These are phyloP conservation scores for Ooceraea biroi DNA, from an alignment of 1,140 invertebrate species.

Conservation along the genomic window DNA sequence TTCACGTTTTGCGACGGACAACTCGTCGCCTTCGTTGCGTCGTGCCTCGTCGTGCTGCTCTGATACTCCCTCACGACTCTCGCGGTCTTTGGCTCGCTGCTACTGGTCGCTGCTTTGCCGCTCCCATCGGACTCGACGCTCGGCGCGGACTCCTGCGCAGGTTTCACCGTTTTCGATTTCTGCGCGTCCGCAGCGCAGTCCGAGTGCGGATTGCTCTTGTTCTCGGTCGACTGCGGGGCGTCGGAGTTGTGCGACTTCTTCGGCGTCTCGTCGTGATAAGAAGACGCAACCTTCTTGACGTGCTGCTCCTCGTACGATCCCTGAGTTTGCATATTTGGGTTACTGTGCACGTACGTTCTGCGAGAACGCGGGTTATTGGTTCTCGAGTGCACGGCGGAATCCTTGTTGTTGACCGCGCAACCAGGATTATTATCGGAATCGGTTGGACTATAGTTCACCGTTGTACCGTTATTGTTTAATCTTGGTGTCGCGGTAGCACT, in stretches of 20 bases:
- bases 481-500: conserved; percentile 63
- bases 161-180: conserved; percentile 55
- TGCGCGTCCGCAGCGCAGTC: conserved; percentile 1
- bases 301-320: conserved; percentile 59
- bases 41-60: conserved; percentile 45
- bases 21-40: conserved; percentile 31
- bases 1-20: conserved; percentile 53
- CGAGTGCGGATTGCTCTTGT: conserved; percentile 26
- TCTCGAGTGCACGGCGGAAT: conserved; percentile 64
- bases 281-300: conserved; percentile 54
- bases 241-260: conserved; percentile 69
- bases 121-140: conserved; percentile 46
- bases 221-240: conserved; percentile 47
- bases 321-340: conserved; percentile 66
- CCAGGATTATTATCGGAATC: conserved; percentile 66
- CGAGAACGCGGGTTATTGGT: conserved; percentile 73
- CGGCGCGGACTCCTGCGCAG: conserved; percentile 49
- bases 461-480: conserved; percentile 62
- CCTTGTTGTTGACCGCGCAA: conserved; percentile 68
- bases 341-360: conserved; percentile 72
- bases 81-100: conserved; percentile 46
- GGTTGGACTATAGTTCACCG: conserved; percentile 59
- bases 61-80: conserved; percentile 64
- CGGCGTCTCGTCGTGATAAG: conserved; percentile 55
- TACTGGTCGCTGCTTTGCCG: background rate